Evolutionary conservation across 2,888 invertebrate genomes (phyloP), one percentile per base, ranked within the genome.

Genomic region (Drosophila fungiperda): DNA sequence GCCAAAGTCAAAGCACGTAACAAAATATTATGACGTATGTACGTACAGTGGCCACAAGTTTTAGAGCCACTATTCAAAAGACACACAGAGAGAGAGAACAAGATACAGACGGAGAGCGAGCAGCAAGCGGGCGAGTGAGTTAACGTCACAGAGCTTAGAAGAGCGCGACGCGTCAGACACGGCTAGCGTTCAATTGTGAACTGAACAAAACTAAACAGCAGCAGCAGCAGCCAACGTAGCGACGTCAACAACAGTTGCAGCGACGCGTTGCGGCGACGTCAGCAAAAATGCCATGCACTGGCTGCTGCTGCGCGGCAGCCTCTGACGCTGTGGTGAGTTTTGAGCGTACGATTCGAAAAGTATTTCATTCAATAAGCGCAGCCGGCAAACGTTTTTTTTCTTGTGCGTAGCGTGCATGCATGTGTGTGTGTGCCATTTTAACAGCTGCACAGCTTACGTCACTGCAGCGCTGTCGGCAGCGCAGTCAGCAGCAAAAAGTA

Each of bases 361-460:
- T 55, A 76, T 89, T 84, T 84, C 83, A 89, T 84, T 84, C 88
- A 84, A 66, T 69, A 76, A 83, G 83, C 73, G 83, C 82, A 76
- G 88, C 82, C 88, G 82, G 88, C 86, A 73, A 77, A 73, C 50
- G 52, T 67, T 66, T 52, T 68, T 68, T 63, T 57, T 63, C 48
- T 26, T 35, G 57, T 33, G 55, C 45, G 45, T 45, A 45, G 8
- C 45, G 54, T 17, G 26, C 55, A 38, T 20, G 36, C 9, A 9
- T 55, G 66, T 52, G 35, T 53, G 23, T 67, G 75, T 78, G 79
- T 63, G 77, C 77, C 60, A 80, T 80, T 80, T 80, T 48, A 77
- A 66, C 77, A 80, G 77, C 77, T 80, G 81, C 77, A 66, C 63
- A 78, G 80, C 88, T 83, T 84, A 84, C 83, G 83, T 84, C 83